A percentile compares a stretch with the other conserved stretches of the same genome.
These are phyloP conservation scores for Strigops habroptila DNA, from an alignment of 2,113 vertebrate genomes.

Conservation along the genomic window DNA sequence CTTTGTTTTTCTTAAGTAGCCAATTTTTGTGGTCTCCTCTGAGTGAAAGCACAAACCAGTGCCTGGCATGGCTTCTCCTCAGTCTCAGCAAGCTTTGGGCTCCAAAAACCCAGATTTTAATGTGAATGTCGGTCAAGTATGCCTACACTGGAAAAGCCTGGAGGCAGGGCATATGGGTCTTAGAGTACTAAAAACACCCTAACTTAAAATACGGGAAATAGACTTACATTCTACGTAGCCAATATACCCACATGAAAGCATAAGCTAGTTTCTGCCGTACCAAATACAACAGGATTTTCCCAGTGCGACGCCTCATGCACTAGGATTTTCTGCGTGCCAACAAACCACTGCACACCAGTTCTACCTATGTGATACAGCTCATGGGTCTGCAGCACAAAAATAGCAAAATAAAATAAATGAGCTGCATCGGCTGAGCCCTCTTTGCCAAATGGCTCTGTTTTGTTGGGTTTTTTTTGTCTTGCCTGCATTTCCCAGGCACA, in stretches of 20 bases:
- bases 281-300: fast-evolving
- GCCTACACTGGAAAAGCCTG: neutral
- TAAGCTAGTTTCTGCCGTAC: neutral
- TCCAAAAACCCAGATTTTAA: constrained; percentile 17
- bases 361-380: neutral
- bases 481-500: fast-evolving
- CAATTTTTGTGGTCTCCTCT: neutral
- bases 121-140: neutral
- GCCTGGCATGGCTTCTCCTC: neutral
- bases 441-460: neutral
- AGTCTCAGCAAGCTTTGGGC: neutral
- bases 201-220: neutral
- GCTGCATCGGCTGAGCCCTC: fast-evolving
- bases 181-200: neutral
- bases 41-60: neutral
- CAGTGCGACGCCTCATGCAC: fast-evolving
- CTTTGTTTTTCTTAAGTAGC: neutral
- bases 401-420: neutral
- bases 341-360: fast-evolving
- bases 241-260: neutral
- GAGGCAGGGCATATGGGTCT: neutral
- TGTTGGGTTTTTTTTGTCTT: neutral
- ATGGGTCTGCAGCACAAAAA: neutral
- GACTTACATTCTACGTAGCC: neutral
- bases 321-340: fast-evolving